Evolutionary conservation across 2,888 invertebrate species (phyloP), one percentile per base, ranked within the genome.

Genomic region (Tyria jacobaeae): DNA sequence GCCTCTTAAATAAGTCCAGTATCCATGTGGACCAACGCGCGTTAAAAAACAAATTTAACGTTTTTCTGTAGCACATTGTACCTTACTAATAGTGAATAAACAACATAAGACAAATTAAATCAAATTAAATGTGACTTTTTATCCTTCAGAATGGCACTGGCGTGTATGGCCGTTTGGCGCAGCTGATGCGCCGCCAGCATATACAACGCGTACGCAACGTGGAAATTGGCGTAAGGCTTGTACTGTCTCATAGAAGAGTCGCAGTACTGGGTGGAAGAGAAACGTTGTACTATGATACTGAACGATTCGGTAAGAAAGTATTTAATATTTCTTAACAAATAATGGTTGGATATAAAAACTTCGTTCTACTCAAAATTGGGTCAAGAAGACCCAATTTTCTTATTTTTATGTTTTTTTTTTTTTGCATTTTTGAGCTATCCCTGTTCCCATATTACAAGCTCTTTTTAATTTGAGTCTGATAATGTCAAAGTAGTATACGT

Each of bases 191-290:
- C 2, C 88, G 92, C 0, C 96, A 96, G 74, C 88, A 90, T 35
- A 90, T 94, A 1, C 95, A 95, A 73, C 91, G 96, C 24, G 95
- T 97, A 15, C 95, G 96, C 76, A 96, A 96, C 12, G 95, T 97
- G 0, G 97, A 97, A 81, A 94, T 95, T 37, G 97, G 97, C 0
- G 96, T 97, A 21, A 92, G 95, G 70, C 84, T 95, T 50, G 96
- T 97, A 2, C 89, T 95, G 63, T 92, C 96, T 56, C 94, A 94
- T 24, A 89, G 91, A 54, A 94, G 95, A 64, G 94, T 95, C 5
- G 97, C 96, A 3, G 94, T 97, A 1, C 92, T 97, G 48, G 97
- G 96, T 0, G 97, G 97, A 1, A 87, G 97, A 52, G 97, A 97
- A 84, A 97, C 97, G 0, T 91, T 97, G 7, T 96, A 94, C 82